Evolutionary conservation across 2,797 vertebrate species (phyloP), one percentile per base, ranked within the genome.

Genomic region (Miopithecus talapoin): DNA sequence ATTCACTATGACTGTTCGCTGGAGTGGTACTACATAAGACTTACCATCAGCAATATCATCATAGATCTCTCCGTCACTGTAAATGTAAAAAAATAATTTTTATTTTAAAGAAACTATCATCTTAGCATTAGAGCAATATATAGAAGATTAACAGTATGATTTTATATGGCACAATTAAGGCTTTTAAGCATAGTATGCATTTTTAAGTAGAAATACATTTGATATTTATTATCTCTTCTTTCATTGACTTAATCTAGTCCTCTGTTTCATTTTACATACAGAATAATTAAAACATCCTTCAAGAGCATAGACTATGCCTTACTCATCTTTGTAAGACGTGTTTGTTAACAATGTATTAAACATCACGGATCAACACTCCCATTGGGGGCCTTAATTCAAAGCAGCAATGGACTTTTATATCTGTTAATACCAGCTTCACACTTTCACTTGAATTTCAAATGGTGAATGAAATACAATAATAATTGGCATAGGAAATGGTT

Each of bases 31-130:
- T 53, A 75, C 61, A 0, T 90, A 61, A 75, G 89, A 99, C 99
- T 26, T 99, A 99, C 99, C 99, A 4, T 99, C 99, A 98, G 99
- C 99, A 93, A 99, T 98, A 55, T 99, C 99, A 80, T 99, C 99
- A 12, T 99, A 99, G 98, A 99, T 99, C 53, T 99, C 99, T 64
- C 98, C 99, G 97, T 99, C 99, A 4, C 99, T 99, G 98, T 48
- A 98, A 98, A 80, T 89, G 33, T 30, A 97, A 84, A 98, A 97
- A 96, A 4, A 46, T 2, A 79, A 26, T 21, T 91, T 96, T 93
- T 78, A 95, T 74, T 78, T 83, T 92, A 80, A 92, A 78, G 53
- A 92, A 87, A 88, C 39, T 50, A 19, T 43, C 50, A 80, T 92
- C 16, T 86, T 72, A 89, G 75, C 14, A 75, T 70, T 57, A 88